A percentile compares a stretch with the other conserved stretches of the same genome.
These are phyloP conservation scores for Orbicella faveolata DNA, from an alignment of 64 coral and sea anemone genomes.

Conservation along the genomic window DNA sequence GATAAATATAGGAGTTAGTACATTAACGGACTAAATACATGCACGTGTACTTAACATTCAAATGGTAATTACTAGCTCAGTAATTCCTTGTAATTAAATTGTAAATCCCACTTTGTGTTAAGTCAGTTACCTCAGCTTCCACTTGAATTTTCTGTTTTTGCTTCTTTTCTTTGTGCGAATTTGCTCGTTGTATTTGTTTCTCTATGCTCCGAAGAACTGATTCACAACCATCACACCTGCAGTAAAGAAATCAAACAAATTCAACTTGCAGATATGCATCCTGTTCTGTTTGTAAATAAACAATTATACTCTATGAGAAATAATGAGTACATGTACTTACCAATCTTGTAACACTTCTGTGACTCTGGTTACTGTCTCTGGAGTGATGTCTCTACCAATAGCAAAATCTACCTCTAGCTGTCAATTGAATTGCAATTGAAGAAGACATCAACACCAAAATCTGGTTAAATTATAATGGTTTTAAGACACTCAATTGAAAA, in stretches of 20 bases:
- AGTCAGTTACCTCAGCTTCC: conserved; percentile 71
- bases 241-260: background rate
- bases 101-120: no score
- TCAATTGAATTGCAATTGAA: background rate
- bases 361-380: conserved; percentile 82
- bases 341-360: conserved; percentile 94
- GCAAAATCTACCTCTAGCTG: conserved; percentile 98
- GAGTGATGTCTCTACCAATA: conserved; percentile 97
- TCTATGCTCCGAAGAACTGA: conserved; percentile 93
- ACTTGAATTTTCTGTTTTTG: conserved; percentile 78
- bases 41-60: no score
- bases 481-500: no score
- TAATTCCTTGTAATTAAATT: no score
- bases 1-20: no score
- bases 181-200: conserved; percentile 98
- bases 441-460: background rate
- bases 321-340: conserved; percentile 28
- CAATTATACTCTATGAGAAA: no score
- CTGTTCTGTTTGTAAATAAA: background rate
- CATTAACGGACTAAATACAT: no score
- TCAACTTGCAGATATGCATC: background rate
- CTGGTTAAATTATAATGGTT: no score
- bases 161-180: conserved; percentile 90
- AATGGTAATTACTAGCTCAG: no score
- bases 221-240: conserved; percentile 95